These are phyloP conservation scores for Jacana jacana DNA, from an alignment of 2,113 vertebrate genomes.

Conservation along the genomic window DNA sequence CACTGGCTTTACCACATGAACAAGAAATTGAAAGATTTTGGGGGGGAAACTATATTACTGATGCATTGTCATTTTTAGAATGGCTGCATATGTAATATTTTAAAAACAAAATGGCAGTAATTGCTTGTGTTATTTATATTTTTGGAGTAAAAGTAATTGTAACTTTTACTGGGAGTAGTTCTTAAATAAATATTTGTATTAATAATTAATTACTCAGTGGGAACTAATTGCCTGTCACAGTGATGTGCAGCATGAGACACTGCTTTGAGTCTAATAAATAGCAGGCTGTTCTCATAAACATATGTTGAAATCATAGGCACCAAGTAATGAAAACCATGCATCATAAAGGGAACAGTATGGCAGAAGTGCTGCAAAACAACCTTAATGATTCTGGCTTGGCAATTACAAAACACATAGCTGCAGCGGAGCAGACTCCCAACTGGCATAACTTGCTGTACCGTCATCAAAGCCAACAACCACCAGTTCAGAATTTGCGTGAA, in stretches of 20 bases:
- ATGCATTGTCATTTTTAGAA: background rate
- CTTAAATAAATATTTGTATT: conserved; percentile 41
- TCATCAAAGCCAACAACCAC: background rate
- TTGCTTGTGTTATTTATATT: background rate
- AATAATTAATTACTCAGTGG: conserved; percentile 48
- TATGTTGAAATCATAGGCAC: background rate
- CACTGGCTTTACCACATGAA: background rate
- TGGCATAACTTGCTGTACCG: background rate
- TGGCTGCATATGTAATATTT: background rate
- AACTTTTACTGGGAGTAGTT: background rate
- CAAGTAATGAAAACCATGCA: conserved; percentile 5
- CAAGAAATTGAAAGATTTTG: background rate
- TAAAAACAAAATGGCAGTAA: background rate
- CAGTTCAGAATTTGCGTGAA: background rate
- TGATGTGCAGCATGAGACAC: background rate
- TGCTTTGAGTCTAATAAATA: conserved; percentile 15
- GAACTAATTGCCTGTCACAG: conserved; percentile 31
- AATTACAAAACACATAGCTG: background rate
- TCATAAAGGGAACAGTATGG: conserved; percentile 1
- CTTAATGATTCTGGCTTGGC: background rate
- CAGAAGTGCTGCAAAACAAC: background rate
- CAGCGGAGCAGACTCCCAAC: background rate
- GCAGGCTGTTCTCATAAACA: conserved; percentile 12
- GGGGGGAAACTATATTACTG: background rate
- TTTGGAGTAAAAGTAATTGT: background rate